Conservation (phyloP, 2,113 vertebrate genomes). For the Xerus inauris region DNA sequence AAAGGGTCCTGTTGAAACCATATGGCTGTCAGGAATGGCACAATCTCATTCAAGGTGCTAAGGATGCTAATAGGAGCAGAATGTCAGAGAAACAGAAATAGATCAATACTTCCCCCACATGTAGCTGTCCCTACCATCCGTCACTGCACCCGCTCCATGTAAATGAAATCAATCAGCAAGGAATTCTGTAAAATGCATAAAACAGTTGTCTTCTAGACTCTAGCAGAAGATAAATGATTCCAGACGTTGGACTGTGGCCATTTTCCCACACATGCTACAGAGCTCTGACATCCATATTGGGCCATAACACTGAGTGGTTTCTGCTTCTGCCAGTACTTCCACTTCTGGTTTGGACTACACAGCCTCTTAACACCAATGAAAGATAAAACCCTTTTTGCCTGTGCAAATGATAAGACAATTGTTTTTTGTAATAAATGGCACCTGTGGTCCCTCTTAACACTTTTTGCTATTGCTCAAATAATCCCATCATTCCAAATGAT, state of each 20-base stretch:
- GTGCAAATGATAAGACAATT: constrained; percentile 55
- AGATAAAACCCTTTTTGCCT: constrained; percentile 57
- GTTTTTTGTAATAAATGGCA: constrained; percentile 47
- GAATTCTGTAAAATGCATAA: constrained; percentile 90
- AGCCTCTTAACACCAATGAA: constrained; percentile 51
- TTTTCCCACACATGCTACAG: constrained; percentile 94
- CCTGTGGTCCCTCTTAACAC: constrained; percentile 43
- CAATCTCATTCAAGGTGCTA: constrained; percentile 82
- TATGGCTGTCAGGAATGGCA: constrained; percentile 61
- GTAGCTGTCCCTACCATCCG: constrained; percentile 70
- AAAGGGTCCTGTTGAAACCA: constrained; percentile 19
- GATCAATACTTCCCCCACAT: constrained; percentile 57
- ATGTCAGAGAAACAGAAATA: constrained; percentile 67
- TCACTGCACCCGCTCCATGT: constrained; percentile 75
- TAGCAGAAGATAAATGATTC: constrained; percentile 92
- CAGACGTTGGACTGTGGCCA: constrained; percentile 92
- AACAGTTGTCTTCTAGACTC: constrained; percentile 88
- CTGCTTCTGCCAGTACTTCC: constrained; percentile 77
- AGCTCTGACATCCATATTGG: constrained; percentile 93
- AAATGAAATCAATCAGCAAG: constrained; percentile 90
- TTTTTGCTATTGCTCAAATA: constrained; percentile 49
- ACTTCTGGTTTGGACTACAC: constrained; percentile 84
- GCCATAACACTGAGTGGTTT: constrained; percentile 87
- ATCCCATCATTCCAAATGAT: neutral
- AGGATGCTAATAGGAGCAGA: constrained; percentile 76